phyloP scores from a whole-genome alignment of 2,113 vertebrate species.

The Mobula birostris region DNA sequence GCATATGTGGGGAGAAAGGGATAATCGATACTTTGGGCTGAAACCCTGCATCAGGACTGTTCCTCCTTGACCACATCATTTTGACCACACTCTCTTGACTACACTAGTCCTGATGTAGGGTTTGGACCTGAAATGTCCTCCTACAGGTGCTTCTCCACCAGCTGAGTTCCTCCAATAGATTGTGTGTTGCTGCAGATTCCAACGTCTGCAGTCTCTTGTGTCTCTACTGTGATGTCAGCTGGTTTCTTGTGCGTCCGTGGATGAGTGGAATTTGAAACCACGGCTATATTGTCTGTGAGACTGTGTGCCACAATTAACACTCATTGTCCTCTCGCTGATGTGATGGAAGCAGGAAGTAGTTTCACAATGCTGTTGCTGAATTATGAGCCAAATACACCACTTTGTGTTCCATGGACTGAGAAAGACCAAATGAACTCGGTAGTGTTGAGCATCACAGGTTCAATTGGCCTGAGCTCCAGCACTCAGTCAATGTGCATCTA shows the following conservation, averaged over 20 bases:
- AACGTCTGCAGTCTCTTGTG: too few relatives aligned
- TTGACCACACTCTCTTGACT: too few relatives aligned
- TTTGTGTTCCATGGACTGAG: neutral
- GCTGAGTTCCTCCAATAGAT: too few relatives aligned
- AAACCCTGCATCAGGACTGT: too few relatives aligned
- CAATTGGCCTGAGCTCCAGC: neutral
- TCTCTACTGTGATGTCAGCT: too few relatives aligned
- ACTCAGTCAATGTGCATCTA: neutral
- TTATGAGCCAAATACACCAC: neutral
- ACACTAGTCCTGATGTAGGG: too few relatives aligned
- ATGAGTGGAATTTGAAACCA: neutral
- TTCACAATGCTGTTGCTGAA: neutral
- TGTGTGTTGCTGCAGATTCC: too few relatives aligned
- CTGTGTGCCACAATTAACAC: neutral
- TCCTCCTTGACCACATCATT: too few relatives aligned
- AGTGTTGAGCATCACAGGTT: neutral
- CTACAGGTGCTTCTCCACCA: too few relatives aligned
- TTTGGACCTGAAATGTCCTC: too few relatives aligned
- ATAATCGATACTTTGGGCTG: too few relatives aligned
- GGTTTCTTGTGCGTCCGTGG: neutral
- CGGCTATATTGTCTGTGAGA: neutral
- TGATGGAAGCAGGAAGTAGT: neutral
- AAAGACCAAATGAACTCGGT: neutral
- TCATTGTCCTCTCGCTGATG: neutral
- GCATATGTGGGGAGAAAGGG: too few relatives aligned